Percentiles rank a stretch among this genome's conserved stretches.
Conservation (phyloP, 2,888 invertebrate genomes). For the Nymphalis c-album region DNA sequence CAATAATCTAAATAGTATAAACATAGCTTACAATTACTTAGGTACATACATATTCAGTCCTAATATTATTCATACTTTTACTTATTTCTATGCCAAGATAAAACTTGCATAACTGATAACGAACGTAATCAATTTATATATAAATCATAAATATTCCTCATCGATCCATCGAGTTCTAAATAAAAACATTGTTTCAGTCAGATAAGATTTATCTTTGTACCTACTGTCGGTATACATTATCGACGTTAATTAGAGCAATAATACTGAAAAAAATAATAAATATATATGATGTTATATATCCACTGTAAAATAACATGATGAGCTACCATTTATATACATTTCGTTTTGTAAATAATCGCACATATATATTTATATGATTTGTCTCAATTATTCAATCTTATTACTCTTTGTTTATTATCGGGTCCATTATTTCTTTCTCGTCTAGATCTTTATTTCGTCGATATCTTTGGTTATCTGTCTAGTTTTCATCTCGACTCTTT, state of each 20-base stretch:
- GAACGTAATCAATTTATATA: not conserved
- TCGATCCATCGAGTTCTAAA: constrained; percentile 12
- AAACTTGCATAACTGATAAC: not conserved
- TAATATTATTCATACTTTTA: constrained; percentile 1
- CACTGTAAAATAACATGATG: not conserved
- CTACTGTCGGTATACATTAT: constrained; percentile 2
- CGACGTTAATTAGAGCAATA: constrained; percentile 10
- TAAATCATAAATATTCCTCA: not conserved
- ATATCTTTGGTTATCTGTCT: no score
- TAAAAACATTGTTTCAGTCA: constrained; percentile 25
- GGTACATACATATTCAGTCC: constrained; percentile 9
- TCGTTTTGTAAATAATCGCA: no score
- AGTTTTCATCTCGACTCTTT: no score
- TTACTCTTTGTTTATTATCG: no score
- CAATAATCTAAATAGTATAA: not conserved
- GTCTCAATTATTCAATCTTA: no score
- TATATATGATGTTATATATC: not conserved
- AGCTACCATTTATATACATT: no score
- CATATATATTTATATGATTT: no score
- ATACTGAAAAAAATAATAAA: constrained; percentile 19
- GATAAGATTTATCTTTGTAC: constrained; percentile 29
- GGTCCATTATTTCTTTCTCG: no score
- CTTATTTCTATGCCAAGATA: no score
- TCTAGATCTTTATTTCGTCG: no score
- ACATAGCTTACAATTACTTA: constrained; percentile 4